Conservation (phyloP, 2,113 vertebrate genomes). For the Sinocyclocheilus maitianheensis region DNA sequence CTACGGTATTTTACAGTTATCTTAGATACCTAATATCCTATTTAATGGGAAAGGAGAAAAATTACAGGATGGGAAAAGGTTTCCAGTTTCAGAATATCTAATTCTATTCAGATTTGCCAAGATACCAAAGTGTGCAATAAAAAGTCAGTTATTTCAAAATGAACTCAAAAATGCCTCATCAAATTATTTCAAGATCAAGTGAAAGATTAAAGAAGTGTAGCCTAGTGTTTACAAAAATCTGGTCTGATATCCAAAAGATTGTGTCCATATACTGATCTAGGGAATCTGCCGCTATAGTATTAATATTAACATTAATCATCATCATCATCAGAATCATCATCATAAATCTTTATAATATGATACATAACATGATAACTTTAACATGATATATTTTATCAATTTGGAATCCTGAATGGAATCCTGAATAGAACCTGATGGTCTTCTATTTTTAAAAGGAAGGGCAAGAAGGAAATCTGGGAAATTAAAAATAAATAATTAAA, state of each 20-base stretch:
- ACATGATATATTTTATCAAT: not conserved
- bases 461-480: not conserved
- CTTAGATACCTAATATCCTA: not conserved
- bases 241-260: not conserved
- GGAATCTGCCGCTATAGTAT: not conserved
- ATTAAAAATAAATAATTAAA: not conserved
- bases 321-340: not conserved
- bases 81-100: not conserved
- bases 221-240: not conserved
- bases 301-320: not conserved
- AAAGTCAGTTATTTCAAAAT: not conserved
- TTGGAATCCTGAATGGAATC: not conserved
- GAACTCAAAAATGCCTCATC: not conserved
- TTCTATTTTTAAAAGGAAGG: not conserved
- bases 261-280: not conserved
- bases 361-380: not conserved
- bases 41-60: not conserved
- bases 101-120: not conserved
- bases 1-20: not conserved
- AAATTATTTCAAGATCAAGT: not conserved
- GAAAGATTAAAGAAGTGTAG: not conserved
- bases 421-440: not conserved
- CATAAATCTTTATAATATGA: not conserved
- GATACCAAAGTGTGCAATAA: not conserved
- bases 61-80: not conserved